Conservation (phyloP, 2,888 invertebrate species). For the Drosophila rubida region DNA sequence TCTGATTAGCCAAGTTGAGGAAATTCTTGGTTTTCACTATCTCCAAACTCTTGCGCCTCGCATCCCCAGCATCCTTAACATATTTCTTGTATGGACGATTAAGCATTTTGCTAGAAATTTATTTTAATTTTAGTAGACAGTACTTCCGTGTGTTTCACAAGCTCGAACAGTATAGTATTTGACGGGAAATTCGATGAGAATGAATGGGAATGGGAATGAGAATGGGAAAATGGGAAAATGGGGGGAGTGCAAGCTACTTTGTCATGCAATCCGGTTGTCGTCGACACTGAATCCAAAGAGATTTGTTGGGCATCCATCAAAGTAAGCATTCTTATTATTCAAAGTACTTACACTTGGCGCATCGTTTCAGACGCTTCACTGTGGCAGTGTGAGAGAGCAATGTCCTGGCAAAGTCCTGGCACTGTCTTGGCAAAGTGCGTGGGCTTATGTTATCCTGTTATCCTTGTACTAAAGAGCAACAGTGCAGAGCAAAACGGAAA, state of each 20-base stretch:
- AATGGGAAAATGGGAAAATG: not conserved
- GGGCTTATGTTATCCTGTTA: constrained; percentile 36
- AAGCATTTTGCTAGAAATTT: constrained; percentile 32
- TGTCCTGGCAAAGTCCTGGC: constrained; percentile 45
- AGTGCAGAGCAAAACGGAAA: constrained; percentile 45
- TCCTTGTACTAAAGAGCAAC: constrained; percentile 47
- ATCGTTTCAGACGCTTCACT: not conserved
- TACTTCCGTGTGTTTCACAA: not conserved
- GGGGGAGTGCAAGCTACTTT: not conserved
- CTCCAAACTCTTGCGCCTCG: constrained; percentile 12
- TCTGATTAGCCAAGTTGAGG: not conserved
- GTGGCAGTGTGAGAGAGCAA: constrained; percentile 40
- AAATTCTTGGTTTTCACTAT: not conserved
- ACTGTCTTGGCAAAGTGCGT: constrained; percentile 57
- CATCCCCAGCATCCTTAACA: not conserved
- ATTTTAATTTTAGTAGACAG: not conserved
- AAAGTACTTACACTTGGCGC: constrained; percentile 66
- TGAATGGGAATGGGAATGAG: not conserved
- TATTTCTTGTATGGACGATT: constrained; percentile 22
- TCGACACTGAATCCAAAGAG: constrained; percentile 55
- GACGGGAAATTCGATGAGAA: constrained; percentile 26
- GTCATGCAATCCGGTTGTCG: constrained; percentile 2
- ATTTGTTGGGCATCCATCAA: constrained; percentile 78
- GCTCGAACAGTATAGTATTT: constrained; percentile 3
- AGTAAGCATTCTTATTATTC: constrained; percentile 78